Evolutionary conservation across 1,140 invertebrate species (phyloP).

Genomic region (Calephelis nemesis): DNA sequence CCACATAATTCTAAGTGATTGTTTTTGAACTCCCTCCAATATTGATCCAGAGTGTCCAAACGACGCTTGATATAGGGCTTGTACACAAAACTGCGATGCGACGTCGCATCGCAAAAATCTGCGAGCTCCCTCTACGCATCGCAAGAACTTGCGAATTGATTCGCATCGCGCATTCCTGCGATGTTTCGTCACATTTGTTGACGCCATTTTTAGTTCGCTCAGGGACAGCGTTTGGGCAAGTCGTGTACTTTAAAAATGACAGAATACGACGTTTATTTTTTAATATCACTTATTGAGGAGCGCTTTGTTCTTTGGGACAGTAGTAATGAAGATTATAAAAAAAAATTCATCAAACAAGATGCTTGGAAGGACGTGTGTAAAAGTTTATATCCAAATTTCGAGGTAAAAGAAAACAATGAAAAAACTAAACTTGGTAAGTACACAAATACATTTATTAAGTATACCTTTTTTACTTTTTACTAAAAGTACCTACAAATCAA

Average conservation of each 20-base stretch:
- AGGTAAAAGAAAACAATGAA: slow-evolving; percentile 25
- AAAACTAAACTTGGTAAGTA: slow-evolving; percentile 33
- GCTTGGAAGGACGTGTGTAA: slow-evolving; percentile 28
- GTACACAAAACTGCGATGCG: neutral
- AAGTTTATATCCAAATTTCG: slow-evolving; percentile 31
- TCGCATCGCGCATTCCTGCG: slow-evolving; percentile 25
- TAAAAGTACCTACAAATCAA: too few relatives aligned
- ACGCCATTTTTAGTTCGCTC: slow-evolving; percentile 26
- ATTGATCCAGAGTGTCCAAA: too few relatives aligned
- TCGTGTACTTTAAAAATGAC: slow-evolving; percentile 25
- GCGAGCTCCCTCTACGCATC: neutral
- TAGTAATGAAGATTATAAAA: slow-evolving; percentile 25
- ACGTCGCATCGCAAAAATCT: slow-evolving; percentile 9
- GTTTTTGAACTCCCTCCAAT: too few relatives aligned
- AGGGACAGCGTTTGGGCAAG: slow-evolving; percentile 26
- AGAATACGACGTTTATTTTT: slow-evolving; percentile 23
- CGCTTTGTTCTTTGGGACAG: slow-evolving; percentile 29
- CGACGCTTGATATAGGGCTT: too few relatives aligned
- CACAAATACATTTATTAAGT: slow-evolving; percentile 4
- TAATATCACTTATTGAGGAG: slow-evolving; percentile 25
- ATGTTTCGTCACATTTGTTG: slow-evolving; percentile 30
- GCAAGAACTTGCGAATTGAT: neutral
- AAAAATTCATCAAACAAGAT: slow-evolving; percentile 27
- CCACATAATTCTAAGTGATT: too few relatives aligned
- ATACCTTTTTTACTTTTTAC: too few relatives aligned